Evolutionary conservation across 1,140 invertebrate species (phyloP).

Genomic region (Diplogasteroides magnus): DNA sequence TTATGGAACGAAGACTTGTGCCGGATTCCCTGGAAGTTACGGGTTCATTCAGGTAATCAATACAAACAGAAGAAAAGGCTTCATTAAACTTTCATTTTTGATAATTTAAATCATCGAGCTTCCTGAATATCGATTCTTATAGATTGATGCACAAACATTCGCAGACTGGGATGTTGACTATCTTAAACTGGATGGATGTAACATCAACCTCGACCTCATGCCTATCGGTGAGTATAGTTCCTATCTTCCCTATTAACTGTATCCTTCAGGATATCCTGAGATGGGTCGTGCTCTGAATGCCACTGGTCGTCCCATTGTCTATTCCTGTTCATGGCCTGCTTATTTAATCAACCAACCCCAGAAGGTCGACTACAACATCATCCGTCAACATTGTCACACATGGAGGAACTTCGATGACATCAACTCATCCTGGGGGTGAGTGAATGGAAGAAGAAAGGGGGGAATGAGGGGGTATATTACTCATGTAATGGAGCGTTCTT

Average conservation of each 20-base stretch:
- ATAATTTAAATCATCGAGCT: too few relatives aligned
- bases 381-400: conserved; percentile 82
- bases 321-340: conserved; percentile 89
- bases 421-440: conserved; percentile 69
- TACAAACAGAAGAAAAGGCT: too few relatives aligned
- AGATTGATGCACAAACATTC: conserved; percentile 80
- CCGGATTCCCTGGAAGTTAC: conserved; percentile 84
- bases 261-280: conserved; percentile 68
- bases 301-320: conserved; percentile 85
- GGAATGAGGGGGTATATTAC: too few relatives aligned
- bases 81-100: too few relatives aligned
- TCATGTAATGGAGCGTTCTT: too few relatives aligned
- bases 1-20: conserved; percentile 87
- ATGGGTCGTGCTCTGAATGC: conserved; percentile 78
- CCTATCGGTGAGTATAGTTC: conserved; percentile 60
- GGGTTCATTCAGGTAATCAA: conserved; percentile 66
- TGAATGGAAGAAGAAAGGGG: too few relatives aligned
- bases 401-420: conserved; percentile 96
- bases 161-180: conserved; percentile 93
- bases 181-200: conserved; percentile 91
- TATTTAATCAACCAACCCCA: conserved; percentile 33
- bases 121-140: conserved; percentile 2
- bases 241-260: not conserved
- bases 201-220: conserved; percentile 76
- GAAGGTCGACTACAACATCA: conserved; percentile 75